phyloP scores from a whole-genome alignment of 2,888 invertebrate species.

The Netelia inedita region DNA sequence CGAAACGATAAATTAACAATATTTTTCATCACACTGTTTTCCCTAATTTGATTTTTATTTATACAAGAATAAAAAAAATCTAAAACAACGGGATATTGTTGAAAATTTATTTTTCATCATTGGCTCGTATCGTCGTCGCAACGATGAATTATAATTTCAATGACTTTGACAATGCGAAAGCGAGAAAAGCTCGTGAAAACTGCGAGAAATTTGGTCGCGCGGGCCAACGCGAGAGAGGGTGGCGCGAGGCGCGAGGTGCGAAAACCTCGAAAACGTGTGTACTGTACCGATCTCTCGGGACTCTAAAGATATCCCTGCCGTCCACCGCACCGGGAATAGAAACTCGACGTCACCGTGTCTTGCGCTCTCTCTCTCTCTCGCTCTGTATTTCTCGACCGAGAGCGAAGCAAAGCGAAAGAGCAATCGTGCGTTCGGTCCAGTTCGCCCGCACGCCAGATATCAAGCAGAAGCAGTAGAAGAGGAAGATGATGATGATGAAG shows the following conservation, averaged over 20 bases:
- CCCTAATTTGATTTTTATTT: no score
- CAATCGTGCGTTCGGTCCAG: constrained; percentile 52
- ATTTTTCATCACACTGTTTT: no score
- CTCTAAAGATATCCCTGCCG: constrained; percentile 83
- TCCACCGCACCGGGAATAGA: constrained; percentile 81
- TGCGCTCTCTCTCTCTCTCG: constrained; percentile 39
- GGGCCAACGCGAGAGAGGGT: neutral
- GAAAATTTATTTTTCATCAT: constrained; percentile 4
- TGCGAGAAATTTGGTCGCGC: neutral
- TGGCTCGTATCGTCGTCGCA: neutral
- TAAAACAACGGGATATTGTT: no score
- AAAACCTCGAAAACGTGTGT: constrained; percentile 74
- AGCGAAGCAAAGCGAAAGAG: constrained; percentile 38
- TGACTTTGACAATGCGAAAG: constrained; percentile 32
- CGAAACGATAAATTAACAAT: no score
- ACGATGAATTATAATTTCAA: constrained; percentile 11
- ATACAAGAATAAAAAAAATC: no score
- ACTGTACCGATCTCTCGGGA: constrained; percentile 76
- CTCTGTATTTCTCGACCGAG: constrained; percentile 39
- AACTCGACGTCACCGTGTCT: constrained; percentile 79
- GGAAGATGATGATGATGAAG: constrained; percentile 15
- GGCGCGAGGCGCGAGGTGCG: constrained; percentile 27
- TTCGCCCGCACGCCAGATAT: constrained; percentile 22
- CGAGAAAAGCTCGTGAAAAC: neutral
- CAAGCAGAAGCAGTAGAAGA: neutral